Evolutionary conservation across 1,140 invertebrate genomes (phyloP), one percentile per base, ranked within the genome.

Genomic region (Drosophila pseudoananassae): DNA sequence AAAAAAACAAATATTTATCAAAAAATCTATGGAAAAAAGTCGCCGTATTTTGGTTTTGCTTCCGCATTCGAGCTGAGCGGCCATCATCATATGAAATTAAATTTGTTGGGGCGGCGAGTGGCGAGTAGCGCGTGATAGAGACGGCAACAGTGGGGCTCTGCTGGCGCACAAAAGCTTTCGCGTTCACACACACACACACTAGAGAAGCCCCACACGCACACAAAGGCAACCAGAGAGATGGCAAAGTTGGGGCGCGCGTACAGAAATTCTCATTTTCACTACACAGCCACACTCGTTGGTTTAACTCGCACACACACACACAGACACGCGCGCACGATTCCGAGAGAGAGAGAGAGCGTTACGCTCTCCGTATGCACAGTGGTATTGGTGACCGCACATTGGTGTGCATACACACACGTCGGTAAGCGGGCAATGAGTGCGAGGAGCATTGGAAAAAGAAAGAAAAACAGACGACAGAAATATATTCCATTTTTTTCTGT

Each of bases 381-480:
- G 40, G 75, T 88, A 70, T 76, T 83, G 60, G 82, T 88, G 66
- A 10, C n/a, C 47, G 63, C 63, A 58, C 82, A 80, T 59, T 78
- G 49, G 75, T 82, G 78, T 78, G 74, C 70, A 87, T 82, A 82
- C 75, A 82, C 83, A 87, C 71, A 87, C 59, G 56, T 78, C 70
- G 33, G 65, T 76, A 69, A 49, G 58, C 66, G 50, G 14, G n/a
- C 75, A 79, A 75, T 59, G 89, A 91, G 89, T 91, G 89, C 80
- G 89, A 91, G 80, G 75, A 90, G 89, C 84, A 91, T 85, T 91
- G 84, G 75, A 91, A 91, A 91, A 91, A 90, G 89, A 91, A 91
- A 91, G 90, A 91, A 91, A 89, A 91, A 91, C 85, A 91, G 89
- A 82, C 89, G 70, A 89, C 71, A 64, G 71, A 91, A 87, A 81